A percentile compares a stretch with the other conserved stretches of the same genome.
Conservation (phyloP, 2,797 vertebrate genomes). For the Coilia nasus region DNA sequence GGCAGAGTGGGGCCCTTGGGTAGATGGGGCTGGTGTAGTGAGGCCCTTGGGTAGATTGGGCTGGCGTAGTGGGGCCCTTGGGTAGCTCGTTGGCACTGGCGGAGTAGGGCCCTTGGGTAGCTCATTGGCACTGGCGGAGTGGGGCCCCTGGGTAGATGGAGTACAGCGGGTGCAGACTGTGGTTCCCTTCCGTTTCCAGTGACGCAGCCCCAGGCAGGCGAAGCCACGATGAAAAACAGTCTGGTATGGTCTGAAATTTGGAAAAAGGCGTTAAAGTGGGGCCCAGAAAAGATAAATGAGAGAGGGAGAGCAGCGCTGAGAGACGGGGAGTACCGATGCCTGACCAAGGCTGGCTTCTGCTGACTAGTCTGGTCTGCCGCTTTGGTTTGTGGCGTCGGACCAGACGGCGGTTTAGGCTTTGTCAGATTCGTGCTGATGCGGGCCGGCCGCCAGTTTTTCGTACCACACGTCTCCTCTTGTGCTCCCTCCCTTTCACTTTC, state of each 20-base stretch:
- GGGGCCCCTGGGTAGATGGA: background rate
- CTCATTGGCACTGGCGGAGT: background rate
- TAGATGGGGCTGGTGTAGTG: background rate
- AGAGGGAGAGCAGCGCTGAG: background rate
- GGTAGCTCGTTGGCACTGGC: background rate
- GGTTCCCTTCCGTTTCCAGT: background rate
- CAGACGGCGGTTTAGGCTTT: slow-evolving; percentile 14
- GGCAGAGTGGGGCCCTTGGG: background rate
- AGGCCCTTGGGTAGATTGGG: background rate
- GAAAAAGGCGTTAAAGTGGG: background rate
- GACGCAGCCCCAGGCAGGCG: background rate
- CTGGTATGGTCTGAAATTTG: background rate
- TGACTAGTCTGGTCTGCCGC: background rate
- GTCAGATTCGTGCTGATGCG: background rate
- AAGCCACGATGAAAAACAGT: background rate
- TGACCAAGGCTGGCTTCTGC: background rate
- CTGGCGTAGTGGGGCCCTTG: background rate
- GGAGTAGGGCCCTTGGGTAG: background rate
- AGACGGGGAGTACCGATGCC: background rate
- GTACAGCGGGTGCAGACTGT: background rate
- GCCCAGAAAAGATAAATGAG: background rate
- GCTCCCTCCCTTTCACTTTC: background rate
- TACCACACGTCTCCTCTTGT: background rate
- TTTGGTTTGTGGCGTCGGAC: background rate
- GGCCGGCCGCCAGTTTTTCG: background rate